Evolutionary conservation across 2,113 vertebrate genomes (phyloP).

Genomic region (Dasyprocta punctata): DNA sequence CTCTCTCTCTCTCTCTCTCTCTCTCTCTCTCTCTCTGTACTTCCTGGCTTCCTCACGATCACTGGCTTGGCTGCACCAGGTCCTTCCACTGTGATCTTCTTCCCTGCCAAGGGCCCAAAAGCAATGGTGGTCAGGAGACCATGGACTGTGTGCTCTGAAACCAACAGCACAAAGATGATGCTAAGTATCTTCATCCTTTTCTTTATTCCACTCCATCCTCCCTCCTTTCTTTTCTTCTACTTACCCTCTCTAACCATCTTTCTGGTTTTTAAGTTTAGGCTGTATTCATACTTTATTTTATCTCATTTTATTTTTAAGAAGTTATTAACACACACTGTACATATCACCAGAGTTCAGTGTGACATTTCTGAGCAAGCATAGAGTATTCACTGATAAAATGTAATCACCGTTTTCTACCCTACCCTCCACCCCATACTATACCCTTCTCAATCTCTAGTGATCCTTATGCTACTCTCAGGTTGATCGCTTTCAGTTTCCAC

Average conservation of each 20-base stretch:
- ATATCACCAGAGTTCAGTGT: too few relatives aligned
- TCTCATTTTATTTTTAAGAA: background rate
- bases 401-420: background rate
- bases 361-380: too few relatives aligned
- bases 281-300: background rate
- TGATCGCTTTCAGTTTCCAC: background rate
- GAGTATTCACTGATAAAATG: background rate
- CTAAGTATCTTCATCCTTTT: too few relatives aligned
- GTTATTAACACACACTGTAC: background rate
- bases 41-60: too few relatives aligned
- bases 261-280: background rate
- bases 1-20: too few relatives aligned
- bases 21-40: too few relatives aligned
- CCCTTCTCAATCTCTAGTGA: background rate
- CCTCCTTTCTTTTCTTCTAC: background rate
- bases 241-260: background rate
- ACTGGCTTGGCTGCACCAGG: too few relatives aligned
- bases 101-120: background rate
- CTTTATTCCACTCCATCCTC: background rate
- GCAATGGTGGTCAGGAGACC: background rate
- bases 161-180: background rate
- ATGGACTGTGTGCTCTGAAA: background rate
- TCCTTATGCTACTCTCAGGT: background rate
- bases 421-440: background rate
- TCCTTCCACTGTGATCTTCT: background rate